Conservation (phyloP, 2,888 invertebrate species). For the Morpho helenor region DNA sequence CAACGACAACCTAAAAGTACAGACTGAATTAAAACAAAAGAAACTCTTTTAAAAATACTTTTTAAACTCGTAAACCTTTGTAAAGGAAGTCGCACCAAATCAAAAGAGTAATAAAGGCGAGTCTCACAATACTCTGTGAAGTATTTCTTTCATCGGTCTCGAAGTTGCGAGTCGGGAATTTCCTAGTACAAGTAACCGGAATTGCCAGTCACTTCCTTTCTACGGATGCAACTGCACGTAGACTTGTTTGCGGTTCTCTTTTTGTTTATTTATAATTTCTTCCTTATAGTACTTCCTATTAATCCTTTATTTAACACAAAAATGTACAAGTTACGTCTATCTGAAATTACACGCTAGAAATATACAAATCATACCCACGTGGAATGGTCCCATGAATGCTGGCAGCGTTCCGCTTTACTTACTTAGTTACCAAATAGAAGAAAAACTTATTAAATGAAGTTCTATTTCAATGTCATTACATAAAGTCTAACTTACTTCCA, state of each 20-base stretch:
- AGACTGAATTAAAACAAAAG: slow-evolving; percentile 2
- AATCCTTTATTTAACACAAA: too few species aligned
- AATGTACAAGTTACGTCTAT: too few species aligned
- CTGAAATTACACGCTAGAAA: too few species aligned
- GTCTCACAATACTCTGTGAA: slow-evolving; percentile 40
- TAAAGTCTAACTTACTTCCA: too few species aligned
- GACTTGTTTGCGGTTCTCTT: slow-evolving; percentile 25
- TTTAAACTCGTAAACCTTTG: slow-evolving; percentile 32
- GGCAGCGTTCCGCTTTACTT: too few species aligned
- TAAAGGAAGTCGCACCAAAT: slow-evolving; percentile 39
- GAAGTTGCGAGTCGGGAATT: slow-evolving; percentile 52
- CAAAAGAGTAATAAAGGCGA: slow-evolving; percentile 53
- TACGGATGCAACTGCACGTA: slow-evolving; percentile 36
- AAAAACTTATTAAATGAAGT: too few species aligned
- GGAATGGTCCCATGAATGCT: too few species aligned
- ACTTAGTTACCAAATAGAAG: too few species aligned
- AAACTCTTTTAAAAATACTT: slow-evolving; percentile 14
- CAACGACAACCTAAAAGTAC: neutral
- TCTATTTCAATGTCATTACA: too few species aligned
- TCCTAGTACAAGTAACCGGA: slow-evolving; percentile 54
- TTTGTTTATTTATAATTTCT: neutral
- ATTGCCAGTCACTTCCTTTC: slow-evolving; percentile 60
- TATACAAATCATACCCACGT: too few species aligned
- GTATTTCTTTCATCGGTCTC: slow-evolving; percentile 63
- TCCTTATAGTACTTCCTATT: too few species aligned